Base-by-base conservation (phyloP, 2,113 vertebrate species). In the Pedionomus torquatus region DNA sequence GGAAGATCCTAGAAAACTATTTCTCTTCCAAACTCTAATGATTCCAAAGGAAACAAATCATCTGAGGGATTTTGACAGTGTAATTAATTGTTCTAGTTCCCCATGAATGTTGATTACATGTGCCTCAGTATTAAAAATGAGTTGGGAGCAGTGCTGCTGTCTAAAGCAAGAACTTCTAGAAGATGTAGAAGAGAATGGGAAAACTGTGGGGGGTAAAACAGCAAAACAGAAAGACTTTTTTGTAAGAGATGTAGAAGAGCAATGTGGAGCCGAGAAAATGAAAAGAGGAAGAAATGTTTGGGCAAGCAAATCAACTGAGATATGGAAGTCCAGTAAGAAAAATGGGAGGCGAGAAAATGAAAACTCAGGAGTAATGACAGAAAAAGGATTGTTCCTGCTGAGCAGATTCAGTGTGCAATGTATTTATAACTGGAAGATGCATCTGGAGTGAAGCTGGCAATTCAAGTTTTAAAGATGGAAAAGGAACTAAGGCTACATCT, bases 1-100 rank as follows among this genome's bases (percentile, higher is more conserved):
- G 80, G 69, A 91, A 87, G 55, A 78, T 84, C 80, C 91, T 91
- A 68, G 89, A 93, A 95, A 92, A 84, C 51, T 25, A 13, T 18
- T 48, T 78, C 35, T 82, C 35, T 84, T 92, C 83, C 83, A 92
- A 83, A 89, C 17, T 71, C 17, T 8, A 5, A 23, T 0, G 4
- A 81, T 24, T 88, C 48, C 85, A 92, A 72, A 71, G 55, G 20
- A 83, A 77, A 86, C 33, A 77, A 74, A 61, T 52, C 0, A 70
- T 87, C 41, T 33, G 39, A 92, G 81, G 25, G 43, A 80, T 83
- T 89, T 57, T 77, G 96, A 78, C 39, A 63, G 17, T 17, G 25
- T 46, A 54, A 90, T 57, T 83, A 86, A 74, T 49, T 41, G 48
- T 33, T 65, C 24, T 77, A 30, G 86, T 54, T 78, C 43, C 46